These are phyloP conservation scores for Furnarius figulus DNA, from an alignment of 2,113 vertebrate genomes.

Conservation along the genomic window DNA sequence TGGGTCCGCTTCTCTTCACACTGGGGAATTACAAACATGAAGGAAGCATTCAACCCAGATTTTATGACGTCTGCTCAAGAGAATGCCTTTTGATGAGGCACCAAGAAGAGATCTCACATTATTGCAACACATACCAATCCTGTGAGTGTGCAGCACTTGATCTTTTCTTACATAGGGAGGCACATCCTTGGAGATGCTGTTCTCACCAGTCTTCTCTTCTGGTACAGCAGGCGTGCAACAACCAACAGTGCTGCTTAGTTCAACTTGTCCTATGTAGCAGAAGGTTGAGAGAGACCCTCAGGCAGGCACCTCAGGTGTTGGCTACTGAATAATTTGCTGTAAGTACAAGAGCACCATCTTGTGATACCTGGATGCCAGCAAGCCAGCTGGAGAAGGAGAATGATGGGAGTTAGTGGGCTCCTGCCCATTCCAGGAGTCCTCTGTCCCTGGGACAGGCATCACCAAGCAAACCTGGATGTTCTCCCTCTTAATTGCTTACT, in stretches of 20 bases:
- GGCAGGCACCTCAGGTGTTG: neutral
- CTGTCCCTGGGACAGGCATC: neutral
- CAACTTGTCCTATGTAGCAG: neutral
- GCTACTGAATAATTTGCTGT: neutral
- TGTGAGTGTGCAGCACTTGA: neutral
- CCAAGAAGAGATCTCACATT: neutral
- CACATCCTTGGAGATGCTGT: neutral
- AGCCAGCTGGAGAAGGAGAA: neutral
- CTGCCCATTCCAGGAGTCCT: neutral
- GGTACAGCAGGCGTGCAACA: neutral
- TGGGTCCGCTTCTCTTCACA: neutral
- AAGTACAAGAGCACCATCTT: slow-evolving; percentile 66
- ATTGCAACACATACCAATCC: fast-evolving
- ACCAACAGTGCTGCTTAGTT: neutral
- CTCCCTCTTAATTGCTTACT: neutral
- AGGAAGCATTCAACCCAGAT: neutral
- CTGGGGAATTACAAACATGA: neutral
- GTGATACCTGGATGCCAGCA: neutral
- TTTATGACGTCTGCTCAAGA: neutral
- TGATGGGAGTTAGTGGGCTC: neutral
- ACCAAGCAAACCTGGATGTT: fast-evolving
- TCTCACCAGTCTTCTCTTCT: neutral
- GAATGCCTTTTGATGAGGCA: neutral
- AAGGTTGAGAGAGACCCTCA: neutral
- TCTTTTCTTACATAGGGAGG: neutral